These are phyloP conservation scores for Atractosteus spatula DNA, from an alignment of 2,113 vertebrate species.

Conservation along the genomic window DNA sequence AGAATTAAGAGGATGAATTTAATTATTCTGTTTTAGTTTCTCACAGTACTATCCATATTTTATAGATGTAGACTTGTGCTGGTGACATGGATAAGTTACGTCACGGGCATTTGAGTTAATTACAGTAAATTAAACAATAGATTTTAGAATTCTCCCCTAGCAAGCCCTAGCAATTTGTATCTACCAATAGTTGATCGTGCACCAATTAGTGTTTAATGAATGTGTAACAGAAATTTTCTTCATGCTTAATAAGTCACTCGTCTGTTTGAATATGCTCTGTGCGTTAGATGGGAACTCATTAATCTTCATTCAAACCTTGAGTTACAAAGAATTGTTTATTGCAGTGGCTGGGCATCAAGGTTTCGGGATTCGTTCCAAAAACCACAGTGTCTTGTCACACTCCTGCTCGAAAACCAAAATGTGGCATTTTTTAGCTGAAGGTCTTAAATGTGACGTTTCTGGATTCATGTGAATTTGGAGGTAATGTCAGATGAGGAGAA, in stretches of 20 bases:
- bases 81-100: constrained; percentile 8
- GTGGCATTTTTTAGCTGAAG: too few species aligned
- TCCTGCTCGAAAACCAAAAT: background rate
- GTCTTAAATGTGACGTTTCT: too few species aligned
- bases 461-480: too few species aligned
- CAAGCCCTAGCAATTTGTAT: constrained; percentile 66
- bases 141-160: constrained; percentile 56
- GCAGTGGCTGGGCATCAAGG: background rate
- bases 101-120: constrained; percentile 45
- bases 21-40: too few species aligned
- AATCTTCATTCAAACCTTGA: constrained; percentile 59
- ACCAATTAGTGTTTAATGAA: constrained; percentile 72
- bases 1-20: background rate
- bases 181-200: constrained; percentile 68
- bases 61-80: too few species aligned
- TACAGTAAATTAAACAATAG: constrained; percentile 66
- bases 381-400: background rate
- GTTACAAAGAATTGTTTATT: constrained; percentile 43
- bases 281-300: constrained; percentile 46
- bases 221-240: constrained; percentile 64
- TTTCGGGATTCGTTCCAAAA: background rate
- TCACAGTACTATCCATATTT: too few species aligned
- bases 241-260: constrained; percentile 42
- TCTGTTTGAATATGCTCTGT: constrained; percentile 50
- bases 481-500: too few species aligned